Evolutionary conservation across 2,888 invertebrate genomes (phyloP).

Genomic region (Thera obeliscata): DNA sequence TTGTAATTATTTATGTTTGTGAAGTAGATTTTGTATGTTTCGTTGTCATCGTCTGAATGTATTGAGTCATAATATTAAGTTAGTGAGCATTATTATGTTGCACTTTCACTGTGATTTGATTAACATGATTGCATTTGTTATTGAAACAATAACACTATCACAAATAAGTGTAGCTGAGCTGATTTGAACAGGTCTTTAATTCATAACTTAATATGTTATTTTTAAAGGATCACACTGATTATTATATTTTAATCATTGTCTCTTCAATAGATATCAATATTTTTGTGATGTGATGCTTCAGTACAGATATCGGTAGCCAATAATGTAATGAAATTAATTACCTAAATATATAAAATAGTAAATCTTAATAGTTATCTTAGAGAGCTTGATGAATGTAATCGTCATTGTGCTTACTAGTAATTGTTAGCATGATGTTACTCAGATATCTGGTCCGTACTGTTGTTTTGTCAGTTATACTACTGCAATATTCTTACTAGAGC

Average conservation of each 20-base stretch:
- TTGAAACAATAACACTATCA: constrained; percentile 50
- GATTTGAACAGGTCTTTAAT: constrained; percentile 35
- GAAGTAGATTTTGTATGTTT: constrained; percentile 68
- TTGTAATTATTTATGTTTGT: constrained; percentile 64
- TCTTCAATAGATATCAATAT: constrained; percentile 53
- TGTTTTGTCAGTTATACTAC: constrained; percentile 49
- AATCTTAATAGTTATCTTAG: constrained; percentile 77
- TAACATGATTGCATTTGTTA: constrained; percentile 73
- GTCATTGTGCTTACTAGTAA: constrained; percentile 81
- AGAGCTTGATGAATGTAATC: constrained; percentile 82
- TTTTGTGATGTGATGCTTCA: constrained; percentile 76
- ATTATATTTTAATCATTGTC: constrained; percentile 40
- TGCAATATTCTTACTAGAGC: constrained; percentile 24
- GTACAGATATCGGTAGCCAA: constrained; percentile 77
- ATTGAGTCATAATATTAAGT: constrained; percentile 79
- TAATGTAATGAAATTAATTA: constrained; percentile 66
- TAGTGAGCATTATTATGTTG: constrained; percentile 76
- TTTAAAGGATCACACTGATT: constrained; percentile 32
- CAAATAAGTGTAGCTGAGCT: constrained; percentile 37
- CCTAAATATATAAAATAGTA: constrained; percentile 61
- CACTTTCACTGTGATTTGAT: constrained; percentile 81
- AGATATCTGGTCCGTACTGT: constrained; percentile 63
- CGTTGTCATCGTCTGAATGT: constrained; percentile 68
- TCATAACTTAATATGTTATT: constrained; percentile 33
- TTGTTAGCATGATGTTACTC: constrained; percentile 76